phyloP scores from a whole-genome alignment of 2,797 vertebrate genomes.

The Mareca penelope region DNA sequence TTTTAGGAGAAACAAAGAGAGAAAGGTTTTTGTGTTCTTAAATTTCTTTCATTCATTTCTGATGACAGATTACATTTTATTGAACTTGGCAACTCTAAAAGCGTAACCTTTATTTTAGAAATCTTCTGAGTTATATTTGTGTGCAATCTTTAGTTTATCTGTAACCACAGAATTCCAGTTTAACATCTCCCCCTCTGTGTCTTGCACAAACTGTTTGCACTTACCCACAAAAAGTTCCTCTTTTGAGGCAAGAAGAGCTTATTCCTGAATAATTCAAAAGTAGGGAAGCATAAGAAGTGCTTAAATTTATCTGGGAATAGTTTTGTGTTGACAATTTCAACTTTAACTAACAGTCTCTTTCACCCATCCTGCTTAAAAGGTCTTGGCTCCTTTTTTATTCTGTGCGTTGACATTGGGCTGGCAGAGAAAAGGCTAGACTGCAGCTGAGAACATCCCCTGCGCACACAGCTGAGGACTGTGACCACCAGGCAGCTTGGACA shows the following conservation, averaged over 20 bases:
- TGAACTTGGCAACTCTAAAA: background rate
- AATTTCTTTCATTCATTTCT: background rate
- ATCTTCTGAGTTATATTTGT: background rate
- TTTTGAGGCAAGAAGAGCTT: background rate
- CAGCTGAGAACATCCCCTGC: background rate
- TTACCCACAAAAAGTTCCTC: background rate
- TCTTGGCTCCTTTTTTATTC: constrained; percentile 30
- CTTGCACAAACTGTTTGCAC: constrained; percentile 2
- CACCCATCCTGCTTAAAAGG: constrained; percentile 40
- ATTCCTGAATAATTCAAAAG: constrained; percentile 43
- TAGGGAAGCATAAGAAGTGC: background rate
- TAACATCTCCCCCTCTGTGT: background rate
- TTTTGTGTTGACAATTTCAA: constrained; percentile 47
- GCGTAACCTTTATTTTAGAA: background rate
- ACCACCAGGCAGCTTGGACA: background rate
- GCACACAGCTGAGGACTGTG: background rate
- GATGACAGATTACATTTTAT: background rate
- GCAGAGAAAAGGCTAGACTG: constrained; percentile 29
- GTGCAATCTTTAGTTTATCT: background rate
- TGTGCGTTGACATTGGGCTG: background rate
- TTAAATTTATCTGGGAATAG: background rate
- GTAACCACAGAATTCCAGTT: background rate
- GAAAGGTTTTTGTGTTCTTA: background rate
- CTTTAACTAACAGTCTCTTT: constrained; percentile 23
- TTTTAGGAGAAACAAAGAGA: background rate